Evolutionary conservation across 64 coral and sea anemone species (phyloP), one percentile per base, ranked within the genome.

Genomic region (Anthopleura sola): DNA sequence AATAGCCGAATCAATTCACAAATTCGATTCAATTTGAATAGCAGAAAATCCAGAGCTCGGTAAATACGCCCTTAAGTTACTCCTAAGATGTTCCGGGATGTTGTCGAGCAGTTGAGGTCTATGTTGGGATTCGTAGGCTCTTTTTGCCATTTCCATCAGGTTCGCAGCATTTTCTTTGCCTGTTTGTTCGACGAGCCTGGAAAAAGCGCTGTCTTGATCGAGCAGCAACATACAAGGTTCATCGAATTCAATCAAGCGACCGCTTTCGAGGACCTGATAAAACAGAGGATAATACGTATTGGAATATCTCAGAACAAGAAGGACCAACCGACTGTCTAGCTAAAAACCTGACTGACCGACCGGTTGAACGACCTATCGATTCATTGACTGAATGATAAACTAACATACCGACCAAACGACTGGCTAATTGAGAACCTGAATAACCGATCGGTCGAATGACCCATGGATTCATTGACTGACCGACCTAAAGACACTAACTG

Each of bases 201-300:
- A 92, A 62, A 95, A 92, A 80, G 82, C 78, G 60, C 89, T 88
- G 29, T 86, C 86, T 26, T 21, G 54, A 24, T 95, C 90, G 26
- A 84, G 93, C 36, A 95, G 20, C 13, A 95, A 75, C 36, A 92
- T 86, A 66, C 85, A 88, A 37, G 93, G 93, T 44, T 95, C 93
- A 6, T 95, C 93, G 49, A 95, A 95, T 23, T 95, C 93, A 34
- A 84, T 76, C 49, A 95, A 77, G 7, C 83, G 81, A 16, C 93
- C 93, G 49, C 78, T 95, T 82, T 95, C 93, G 18, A 95, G 56
- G 20, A 95, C 93, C 93, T 95, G 68, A 21, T 2, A 37, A 39
- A 75, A 80, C 66, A 71, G 66, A 71, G 28, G 28, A 62, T 6
- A 62, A 62, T n/a, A 62, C 19, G 58, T 62, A n/a, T n/a, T n/a